Evolutionary conservation across 2,797 vertebrate species (phyloP), one percentile per base, ranked within the genome.

Genomic region (Tragelaphus oryx): DNA sequence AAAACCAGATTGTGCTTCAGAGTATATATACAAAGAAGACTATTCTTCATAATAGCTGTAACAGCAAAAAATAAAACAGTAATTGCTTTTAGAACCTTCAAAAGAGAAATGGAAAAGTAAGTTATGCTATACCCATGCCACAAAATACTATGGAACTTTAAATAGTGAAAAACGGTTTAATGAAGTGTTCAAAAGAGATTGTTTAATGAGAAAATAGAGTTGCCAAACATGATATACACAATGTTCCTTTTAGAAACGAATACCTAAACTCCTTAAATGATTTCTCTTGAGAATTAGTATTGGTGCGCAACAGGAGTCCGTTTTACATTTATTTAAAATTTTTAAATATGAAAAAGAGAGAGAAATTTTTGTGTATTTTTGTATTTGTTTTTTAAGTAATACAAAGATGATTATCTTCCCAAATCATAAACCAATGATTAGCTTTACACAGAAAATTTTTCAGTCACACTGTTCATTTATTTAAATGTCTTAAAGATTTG

Each of bases 341-440:
- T 87, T 60, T 82, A 60, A 93, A 87, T 44, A 41, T 48, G 80
- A 90, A 41, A 86, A 86, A 65, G 12, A 80, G 33, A 75, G 83
- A 79, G 14, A 79, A 95, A 91, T 62, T 17, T 92, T 33, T 22
- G 12, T 11, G 5, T 55, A 86, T 76, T 76, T 94, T 52, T 60
- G 6, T 24, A 28, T 41, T 83, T 90, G n/a, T 88, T 75, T 80
- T 84, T 79, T 88, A 91, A 88, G 60, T 59, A 84, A 85, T 44
- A 62, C 3, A 68, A 79, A 93, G 55, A n/a, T 95, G 68, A 26
- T 92, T 89, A 83, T 57, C 41, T 92, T 83, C 28, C 59, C 68
- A 94, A 82, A 94, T 94, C 28, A 54, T n/a, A 89, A 91, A 94
- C 83, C 44, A 50, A 48, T 78, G 41, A 44, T 76, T 83, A 65